Evolutionary conservation across 2,888 invertebrate species (phyloP).

Genomic region (Sarcophaga carnaria): DNA sequence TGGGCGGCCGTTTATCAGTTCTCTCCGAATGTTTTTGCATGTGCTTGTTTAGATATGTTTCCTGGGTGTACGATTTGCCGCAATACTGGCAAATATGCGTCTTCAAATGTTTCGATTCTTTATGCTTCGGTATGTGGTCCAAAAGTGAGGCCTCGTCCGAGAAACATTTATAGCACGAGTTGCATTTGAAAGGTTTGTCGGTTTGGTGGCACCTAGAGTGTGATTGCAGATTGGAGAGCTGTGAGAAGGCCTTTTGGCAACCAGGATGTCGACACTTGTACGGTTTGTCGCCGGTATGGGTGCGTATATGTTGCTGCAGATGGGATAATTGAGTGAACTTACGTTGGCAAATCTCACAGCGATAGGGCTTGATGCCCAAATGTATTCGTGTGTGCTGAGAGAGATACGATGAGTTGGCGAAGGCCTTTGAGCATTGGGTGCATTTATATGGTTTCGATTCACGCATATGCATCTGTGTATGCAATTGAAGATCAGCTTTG

Average conservation of each 20-base stretch:
- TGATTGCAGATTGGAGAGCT: constrained; percentile 98
- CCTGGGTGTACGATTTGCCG: constrained; percentile 99
- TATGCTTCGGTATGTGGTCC: constrained; percentile 99
- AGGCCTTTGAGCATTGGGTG: constrained; percentile 99
- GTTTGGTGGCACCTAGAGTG: constrained; percentile 99
- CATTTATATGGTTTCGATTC: constrained; percentile 99
- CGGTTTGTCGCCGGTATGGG: constrained; percentile 99
- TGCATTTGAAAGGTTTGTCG: constrained; percentile 99
- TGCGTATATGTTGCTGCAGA: constrained; percentile 99
- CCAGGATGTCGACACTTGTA: constrained; percentile 98
- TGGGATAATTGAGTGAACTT: constrained; percentile 99
- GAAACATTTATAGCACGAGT: constrained; percentile 99
- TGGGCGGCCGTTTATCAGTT: constrained; percentile 94
- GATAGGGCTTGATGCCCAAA: constrained; percentile 99
- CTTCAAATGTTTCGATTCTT: constrained; percentile 99
- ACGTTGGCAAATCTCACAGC: constrained; percentile 98
- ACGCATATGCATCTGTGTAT: constrained; percentile 98
- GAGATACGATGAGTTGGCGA: constrained; percentile 99
- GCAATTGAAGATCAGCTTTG: constrained; percentile 97
- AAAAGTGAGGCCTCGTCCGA: constrained; percentile 97
- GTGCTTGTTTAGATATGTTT: constrained; percentile 99
- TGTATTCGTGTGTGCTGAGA: constrained; percentile 99
- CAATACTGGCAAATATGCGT: constrained; percentile 99
- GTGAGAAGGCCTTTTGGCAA: constrained; percentile 99
- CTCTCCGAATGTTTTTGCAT: constrained; percentile 99